Percentiles rank a stretch among this genome's conserved stretches.
phyloP scores from a whole-genome alignment of 2,113 vertebrate genomes.

The Halichoeres trimaculatus region DNA sequence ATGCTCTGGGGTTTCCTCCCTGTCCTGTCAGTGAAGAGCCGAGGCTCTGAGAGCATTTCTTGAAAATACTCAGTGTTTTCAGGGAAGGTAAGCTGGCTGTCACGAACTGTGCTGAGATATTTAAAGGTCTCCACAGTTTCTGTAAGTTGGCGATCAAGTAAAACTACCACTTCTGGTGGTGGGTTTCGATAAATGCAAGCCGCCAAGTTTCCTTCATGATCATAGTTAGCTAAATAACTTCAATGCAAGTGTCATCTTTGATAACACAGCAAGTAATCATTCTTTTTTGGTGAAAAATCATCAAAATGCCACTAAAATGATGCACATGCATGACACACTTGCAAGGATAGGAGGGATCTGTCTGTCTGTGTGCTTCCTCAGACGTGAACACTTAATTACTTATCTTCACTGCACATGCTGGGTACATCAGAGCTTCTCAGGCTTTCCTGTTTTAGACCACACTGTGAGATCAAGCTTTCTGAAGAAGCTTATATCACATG shows the following conservation, averaged over 20 bases:
- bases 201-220: conserved; percentile 46
- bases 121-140: no score
- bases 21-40: no score
- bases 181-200: conserved; percentile 43
- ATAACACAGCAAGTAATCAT: conserved; percentile 59
- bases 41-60: no score
- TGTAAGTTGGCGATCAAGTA: no score
- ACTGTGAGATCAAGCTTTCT: conserved; percentile 26
- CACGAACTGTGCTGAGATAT: no score
- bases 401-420: conserved; percentile 38
- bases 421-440: conserved; percentile 33
- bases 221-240: conserved; percentile 34
- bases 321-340: conserved; percentile 41
- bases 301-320: conserved; percentile 62
- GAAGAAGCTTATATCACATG: conserved; percentile 51
- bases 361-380: conserved; percentile 19
- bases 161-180: conserved; percentile 18
- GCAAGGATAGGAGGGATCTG: conserved; percentile 23
- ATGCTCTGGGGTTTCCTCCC: no score
- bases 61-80: no score
- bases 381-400: conserved; percentile 21
- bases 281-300: conserved; percentile 63
- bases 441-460: conserved; percentile 52
- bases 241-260: conserved; percentile 54
- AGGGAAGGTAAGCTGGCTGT: no score